These are phyloP conservation scores for Apteryx owenii DNA, from an alignment of 2,113 vertebrate species.

Conservation along the genomic window DNA sequence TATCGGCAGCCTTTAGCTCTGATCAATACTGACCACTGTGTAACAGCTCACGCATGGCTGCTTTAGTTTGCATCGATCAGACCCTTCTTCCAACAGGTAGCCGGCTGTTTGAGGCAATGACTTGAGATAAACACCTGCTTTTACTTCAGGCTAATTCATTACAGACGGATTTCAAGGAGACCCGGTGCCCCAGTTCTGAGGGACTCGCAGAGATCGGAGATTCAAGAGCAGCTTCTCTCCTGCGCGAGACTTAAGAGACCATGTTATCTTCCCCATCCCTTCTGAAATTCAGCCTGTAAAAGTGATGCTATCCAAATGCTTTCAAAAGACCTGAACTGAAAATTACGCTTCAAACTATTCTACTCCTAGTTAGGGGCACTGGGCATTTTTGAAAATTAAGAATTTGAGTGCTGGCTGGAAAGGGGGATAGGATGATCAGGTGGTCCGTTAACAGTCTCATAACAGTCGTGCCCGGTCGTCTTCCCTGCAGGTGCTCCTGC, in stretches of 20 bases:
- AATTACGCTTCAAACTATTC: not conserved
- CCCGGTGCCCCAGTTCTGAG: not conserved
- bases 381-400: not conserved
- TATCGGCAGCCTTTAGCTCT: constrained; percentile 91
- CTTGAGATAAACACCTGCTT: constrained; percentile 72
- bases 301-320: accelerated
- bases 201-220: not conserved
- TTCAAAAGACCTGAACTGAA: not conserved
- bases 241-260: not conserved
- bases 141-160: constrained; percentile 68
- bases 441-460: not conserved
- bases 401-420: not conserved
- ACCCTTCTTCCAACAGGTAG: constrained; percentile 88
- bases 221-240: not conserved
- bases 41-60: constrained; percentile 84
- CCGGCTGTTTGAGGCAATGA: constrained; percentile 60
- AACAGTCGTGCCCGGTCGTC: not conserved
- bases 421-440: not conserved
- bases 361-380: not conserved
- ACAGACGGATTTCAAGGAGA: constrained; percentile 46
- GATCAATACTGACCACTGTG: constrained; percentile 92
- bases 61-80: constrained; percentile 87
- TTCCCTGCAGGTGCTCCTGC: not conserved
- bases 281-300: not conserved
- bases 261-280: not conserved